Percentiles rank a stretch among this genome's conserved stretches.
phyloP scores from a whole-genome alignment of 2,113 vertebrate species.

The Epinephelus lanceolatus region DNA sequence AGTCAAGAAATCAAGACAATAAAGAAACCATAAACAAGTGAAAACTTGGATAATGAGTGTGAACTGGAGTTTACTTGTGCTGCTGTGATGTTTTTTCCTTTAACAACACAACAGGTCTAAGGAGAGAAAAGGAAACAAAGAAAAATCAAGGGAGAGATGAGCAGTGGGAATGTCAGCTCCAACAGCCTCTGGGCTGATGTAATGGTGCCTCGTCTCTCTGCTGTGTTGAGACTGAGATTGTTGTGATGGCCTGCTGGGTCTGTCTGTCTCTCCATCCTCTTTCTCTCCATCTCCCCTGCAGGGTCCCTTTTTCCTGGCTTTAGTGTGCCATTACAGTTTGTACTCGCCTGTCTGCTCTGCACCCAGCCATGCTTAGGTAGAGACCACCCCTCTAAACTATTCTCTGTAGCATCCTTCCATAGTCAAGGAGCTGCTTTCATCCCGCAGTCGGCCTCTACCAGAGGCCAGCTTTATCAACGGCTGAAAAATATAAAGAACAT shows the following conservation, averaged over 20 bases:
- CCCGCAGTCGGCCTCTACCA: constrained; percentile 30
- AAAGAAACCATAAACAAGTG: constrained; percentile 48
- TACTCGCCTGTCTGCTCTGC: constrained; percentile 19
- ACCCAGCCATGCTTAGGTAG: constrained; percentile 7
- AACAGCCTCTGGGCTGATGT: constrained; percentile 54
- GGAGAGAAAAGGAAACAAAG: constrained; percentile 37
- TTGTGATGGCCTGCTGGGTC: constrained; percentile 69
- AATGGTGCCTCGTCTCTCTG: constrained; percentile 61
- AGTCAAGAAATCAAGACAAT: constrained; percentile 49
- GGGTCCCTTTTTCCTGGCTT: constrained; percentile 51
- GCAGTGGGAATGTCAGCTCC: constrained; percentile 35
- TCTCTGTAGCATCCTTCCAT: constrained; percentile 21
- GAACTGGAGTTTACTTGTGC: constrained; percentile 25
- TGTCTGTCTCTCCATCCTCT: constrained; percentile 44
- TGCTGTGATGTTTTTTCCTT: constrained; percentile 38
- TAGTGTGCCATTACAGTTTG: constrained; percentile 50
- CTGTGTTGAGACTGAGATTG: constrained; percentile 61
- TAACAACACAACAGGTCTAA: constrained; percentile 50
- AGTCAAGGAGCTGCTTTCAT: constrained; percentile 49
- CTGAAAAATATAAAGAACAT: constrained; percentile 18
- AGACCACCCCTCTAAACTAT: constrained; percentile 13
- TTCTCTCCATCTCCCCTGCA: constrained; percentile 40
- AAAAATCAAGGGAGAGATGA: constrained; percentile 39
- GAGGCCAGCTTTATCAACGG: constrained; percentile 49
- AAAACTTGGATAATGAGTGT: constrained; percentile 64